Base-by-base conservation (phyloP, 2,888 invertebrate genomes). In the Sisyra nigra region DNA sequence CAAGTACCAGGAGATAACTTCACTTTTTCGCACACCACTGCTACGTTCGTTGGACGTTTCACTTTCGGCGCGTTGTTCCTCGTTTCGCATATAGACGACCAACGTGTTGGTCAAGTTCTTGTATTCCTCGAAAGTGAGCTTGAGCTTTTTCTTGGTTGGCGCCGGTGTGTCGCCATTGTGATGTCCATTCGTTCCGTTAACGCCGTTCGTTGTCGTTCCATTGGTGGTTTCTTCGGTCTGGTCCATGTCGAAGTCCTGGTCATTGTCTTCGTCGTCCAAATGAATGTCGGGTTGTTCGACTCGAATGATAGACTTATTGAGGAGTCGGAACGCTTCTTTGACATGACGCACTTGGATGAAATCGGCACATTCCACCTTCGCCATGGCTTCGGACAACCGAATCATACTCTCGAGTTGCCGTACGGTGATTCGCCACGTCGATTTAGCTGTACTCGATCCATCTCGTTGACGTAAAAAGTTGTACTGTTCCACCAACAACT, bases 281-380 rank as follows among this genome's bases (percentile, higher is more conserved):
- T 91, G 83, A 41, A 98, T 89, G 58, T 98, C 97, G 0, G 97
- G 96, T 55, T 96, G 94, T 55, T 97, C 97, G 13, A 98, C 94
- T 32, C 96, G 76, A 50, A 97, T 91, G 49, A 97, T 94, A 0
- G 94, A 94, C 57, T 94, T 94, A 63, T 93, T 96, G 24, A 98
- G 67, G 47, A 98, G 70, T 51, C 60, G 72, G 60, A 77, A 85
- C 0, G 92, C 91, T 66, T 96, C 96, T 55, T 80, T 79, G 0
- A 97, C 97, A 58, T 98, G 97, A 32, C 76, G 78, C 0, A 77
- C 69, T 3, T 77, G 75, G 10, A 96, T 94, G 58, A 85, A 82
- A 42, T 92, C 89, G 50, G 80, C 80, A 62, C 96, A 97, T 63
- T 96, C 87, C 72, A 99, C 76, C 62, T 93, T 81, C 41, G 98